Evolutionary conservation across 2,888 invertebrate genomes (phyloP), one percentile per base, ranked within the genome.

Genomic region (Galerucella calmariensis): DNA sequence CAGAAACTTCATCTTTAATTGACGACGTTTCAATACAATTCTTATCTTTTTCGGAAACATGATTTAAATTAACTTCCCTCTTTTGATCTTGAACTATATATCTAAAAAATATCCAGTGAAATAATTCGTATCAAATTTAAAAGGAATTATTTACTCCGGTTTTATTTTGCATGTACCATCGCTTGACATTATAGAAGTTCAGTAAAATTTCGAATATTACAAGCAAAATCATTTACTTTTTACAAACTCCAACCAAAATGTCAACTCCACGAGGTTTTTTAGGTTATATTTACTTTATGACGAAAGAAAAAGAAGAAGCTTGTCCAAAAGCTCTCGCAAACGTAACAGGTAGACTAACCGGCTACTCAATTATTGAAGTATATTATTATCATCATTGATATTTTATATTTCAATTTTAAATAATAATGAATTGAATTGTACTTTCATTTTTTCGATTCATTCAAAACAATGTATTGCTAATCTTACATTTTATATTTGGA

Each of bases 31-130:
- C 82, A 62, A 88, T 75, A 69, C 87, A 86, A 11, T 81, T 84
- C 74, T 84, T 86, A 72, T 88, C 89, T 72, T 82, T 85, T 41
- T 87, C 86, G 1, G 89, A 86, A 69, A 89, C 85, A 81, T 87
- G 87, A 73, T 89, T 84, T 46, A 88, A 79, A 62, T 84, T 85
- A 41, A 88, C 74, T 75, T 85, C 85, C 75, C 88, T 85, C 66
- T 86, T 82, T 77, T 87, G 87, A 75, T 89, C 88, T 53, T 86
- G 86, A 44, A 90, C 80, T 61, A 90, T 82, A 80, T 84, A 90
- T 77, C 90, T 90, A 75, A 44, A 85, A 85, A 35, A 14, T 41
- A 44, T 24, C 12, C 8, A 35, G n/a, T 62, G 9, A 46, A 24
- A 24, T 59, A 20, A 61, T 44, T 46, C n/a, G 41, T 11, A 12